phyloP scores from a whole-genome alignment of 2,888 invertebrate species.

The Cephonodes hylas region DNA sequence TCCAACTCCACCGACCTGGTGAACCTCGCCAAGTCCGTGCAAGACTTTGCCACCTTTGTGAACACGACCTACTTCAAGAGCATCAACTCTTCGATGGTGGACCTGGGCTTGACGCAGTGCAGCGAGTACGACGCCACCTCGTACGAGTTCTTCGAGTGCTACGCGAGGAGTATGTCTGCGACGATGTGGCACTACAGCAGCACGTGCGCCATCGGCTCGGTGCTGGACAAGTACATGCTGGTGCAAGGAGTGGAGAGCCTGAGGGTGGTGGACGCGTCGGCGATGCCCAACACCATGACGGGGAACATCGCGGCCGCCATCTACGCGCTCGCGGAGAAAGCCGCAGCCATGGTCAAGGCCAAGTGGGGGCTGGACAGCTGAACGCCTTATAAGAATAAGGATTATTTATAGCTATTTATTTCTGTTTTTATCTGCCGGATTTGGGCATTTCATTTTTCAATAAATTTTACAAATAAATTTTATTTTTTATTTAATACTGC shows the following conservation, averaged over 20 bases:
- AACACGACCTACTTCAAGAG: conserved; percentile 29
- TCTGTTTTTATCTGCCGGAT: not conserved
- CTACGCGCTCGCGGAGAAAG: not conserved
- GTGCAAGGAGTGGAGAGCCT: conserved; percentile 26
- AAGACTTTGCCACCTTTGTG: conserved; percentile 24
- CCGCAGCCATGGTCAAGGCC: not conserved
- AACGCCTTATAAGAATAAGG: not conserved
- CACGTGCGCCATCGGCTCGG: conserved; percentile 87
- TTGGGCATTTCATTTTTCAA: not conserved
- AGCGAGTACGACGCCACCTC: not conserved
- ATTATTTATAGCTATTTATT: not conserved
- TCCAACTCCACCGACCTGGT: conserved; percentile 25
- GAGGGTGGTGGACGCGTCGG: conserved; percentile 33
- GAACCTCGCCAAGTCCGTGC: conserved; percentile 21
- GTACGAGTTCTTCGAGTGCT: conserved; percentile 30
- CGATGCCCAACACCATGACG: conserved; percentile 55
- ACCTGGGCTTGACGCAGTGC: not conserved
- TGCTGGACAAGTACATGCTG: conserved; percentile 81
- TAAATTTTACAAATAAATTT: not conserved
- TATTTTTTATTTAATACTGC: too few relatives aligned
- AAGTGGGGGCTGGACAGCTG: not conserved
- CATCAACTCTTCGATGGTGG: not conserved
- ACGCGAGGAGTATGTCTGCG: conserved; percentile 57
- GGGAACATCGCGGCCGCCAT: not conserved
- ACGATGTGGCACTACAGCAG: conserved; percentile 86